Evolutionary conservation across 2,888 invertebrate genomes (phyloP).

Genomic region (Branchellion lobata): DNA sequence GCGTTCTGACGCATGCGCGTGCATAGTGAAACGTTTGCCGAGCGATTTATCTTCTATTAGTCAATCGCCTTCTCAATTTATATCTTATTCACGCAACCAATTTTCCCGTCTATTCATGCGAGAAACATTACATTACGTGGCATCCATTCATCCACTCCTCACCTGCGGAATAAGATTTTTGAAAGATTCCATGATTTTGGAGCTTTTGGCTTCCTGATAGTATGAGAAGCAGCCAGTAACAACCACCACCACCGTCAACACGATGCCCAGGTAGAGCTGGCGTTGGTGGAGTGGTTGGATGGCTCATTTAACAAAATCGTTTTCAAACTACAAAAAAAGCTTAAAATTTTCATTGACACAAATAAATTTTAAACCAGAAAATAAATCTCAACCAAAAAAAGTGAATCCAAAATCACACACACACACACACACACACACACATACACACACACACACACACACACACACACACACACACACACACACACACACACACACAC

Average conservation of each 20-base stretch:
- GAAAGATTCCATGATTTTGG: slow-evolving; percentile 98
- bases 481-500: too few species aligned
- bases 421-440: too few species aligned
- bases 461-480: too few species aligned
- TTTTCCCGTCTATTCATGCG: not conserved
- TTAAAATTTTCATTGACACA: not conserved
- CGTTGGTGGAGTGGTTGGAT: not conserved
- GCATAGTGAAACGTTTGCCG: too few species aligned
- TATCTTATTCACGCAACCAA: too few species aligned
- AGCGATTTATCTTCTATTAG: too few species aligned
- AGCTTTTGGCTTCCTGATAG: slow-evolving; percentile 94
- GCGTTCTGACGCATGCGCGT: too few species aligned
- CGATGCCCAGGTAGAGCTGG: slow-evolving; percentile 76
- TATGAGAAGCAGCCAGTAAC: slow-evolving; percentile 98
- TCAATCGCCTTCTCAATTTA: too few species aligned
- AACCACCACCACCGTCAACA: slow-evolving; percentile 92
- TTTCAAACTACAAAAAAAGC: not conserved
- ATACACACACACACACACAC: too few species aligned
- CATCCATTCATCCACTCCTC: not conserved
- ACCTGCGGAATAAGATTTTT: slow-evolving; percentile 85
- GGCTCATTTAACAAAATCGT: not conserved
- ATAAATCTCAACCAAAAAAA: too few species aligned
- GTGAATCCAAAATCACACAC: too few species aligned
- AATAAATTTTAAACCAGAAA: not conserved
- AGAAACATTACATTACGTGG: not conserved